Conservation (phyloP, 2,797 vertebrate species). For the Channallabes apus region DNA sequence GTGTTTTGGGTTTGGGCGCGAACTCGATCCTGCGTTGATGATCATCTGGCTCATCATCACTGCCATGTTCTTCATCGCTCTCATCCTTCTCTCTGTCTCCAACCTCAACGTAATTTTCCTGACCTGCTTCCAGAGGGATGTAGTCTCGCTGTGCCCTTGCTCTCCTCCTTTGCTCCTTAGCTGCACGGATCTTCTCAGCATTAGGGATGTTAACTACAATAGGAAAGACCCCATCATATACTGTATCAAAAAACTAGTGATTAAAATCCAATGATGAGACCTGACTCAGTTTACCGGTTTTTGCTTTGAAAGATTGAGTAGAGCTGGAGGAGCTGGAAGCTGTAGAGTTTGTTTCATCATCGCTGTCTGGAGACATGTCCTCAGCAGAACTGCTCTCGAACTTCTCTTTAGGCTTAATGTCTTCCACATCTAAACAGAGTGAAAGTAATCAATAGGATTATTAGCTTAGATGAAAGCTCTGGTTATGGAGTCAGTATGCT, state of each 20-base stretch:
- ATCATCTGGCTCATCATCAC: constrained; percentile 81
- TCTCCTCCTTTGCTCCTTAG: constrained; percentile 74
- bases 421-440: constrained; percentile 37
- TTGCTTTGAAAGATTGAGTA: constrained; percentile 43
- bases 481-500: not conserved
- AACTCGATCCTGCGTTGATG: constrained; percentile 80
- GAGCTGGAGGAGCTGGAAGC: constrained; percentile 55
- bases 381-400: constrained; percentile 48
- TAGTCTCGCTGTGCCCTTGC: constrained; percentile 75
- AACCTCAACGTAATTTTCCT: constrained; percentile 60
- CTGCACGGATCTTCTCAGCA: constrained; percentile 71
- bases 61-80: constrained; percentile 59
- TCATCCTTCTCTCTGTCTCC: constrained; percentile 73
- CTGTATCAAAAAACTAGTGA: not conserved
- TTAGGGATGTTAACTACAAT: constrained; percentile 77
- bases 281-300: constrained; percentile 27
- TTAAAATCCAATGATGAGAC: not conserved
- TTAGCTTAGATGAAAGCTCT: not conserved
- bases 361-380: constrained; percentile 49
- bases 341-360: constrained; percentile 54
- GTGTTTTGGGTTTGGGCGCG: constrained; percentile 76
- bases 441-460: not conserved
- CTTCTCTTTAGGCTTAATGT: constrained; percentile 25
- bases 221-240: not conserved
- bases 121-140: constrained; percentile 75